Conservation (phyloP, 2,113 vertebrate species). For the Zosterops lateralis region DNA sequence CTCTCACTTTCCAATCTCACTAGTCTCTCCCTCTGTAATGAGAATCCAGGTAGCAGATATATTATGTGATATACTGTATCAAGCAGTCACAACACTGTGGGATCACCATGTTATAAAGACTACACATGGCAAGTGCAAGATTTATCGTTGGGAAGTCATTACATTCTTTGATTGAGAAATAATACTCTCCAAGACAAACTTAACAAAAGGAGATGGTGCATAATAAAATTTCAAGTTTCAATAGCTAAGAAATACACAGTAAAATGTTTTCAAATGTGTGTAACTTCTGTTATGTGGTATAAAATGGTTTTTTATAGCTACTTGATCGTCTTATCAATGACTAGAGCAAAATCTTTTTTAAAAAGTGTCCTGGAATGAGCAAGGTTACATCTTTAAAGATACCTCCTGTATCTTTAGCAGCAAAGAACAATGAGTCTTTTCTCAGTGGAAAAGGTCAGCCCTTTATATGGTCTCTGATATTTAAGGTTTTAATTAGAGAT, state of each 20-base stretch:
- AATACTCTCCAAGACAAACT: neutral
- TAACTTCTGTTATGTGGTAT: neutral
- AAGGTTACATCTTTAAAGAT: neutral
- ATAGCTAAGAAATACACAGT: neutral
- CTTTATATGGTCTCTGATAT: conserved; percentile 10
- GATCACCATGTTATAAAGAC: neutral
- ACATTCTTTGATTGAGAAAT: neutral
- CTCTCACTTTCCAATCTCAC: conserved; percentile 34
- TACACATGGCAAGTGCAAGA: neutral
- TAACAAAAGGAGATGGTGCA: neutral
- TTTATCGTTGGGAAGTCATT: neutral
- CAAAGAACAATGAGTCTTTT: conserved; percentile 8
- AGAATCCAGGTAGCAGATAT: neutral
- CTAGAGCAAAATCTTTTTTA: neutral
- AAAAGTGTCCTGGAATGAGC: neutral
- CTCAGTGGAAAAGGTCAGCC: conserved; percentile 15
- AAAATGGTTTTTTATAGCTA: neutral
- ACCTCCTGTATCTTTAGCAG: neutral
- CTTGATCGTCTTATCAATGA: neutral
- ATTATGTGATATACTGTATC: neutral
- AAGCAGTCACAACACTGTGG: neutral
- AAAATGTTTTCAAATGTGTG: neutral
- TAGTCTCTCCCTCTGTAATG: conserved; percentile 17
- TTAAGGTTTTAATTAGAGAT: conserved; percentile 40
- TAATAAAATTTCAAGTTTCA: neutral